Conservation (phyloP, 2,797 vertebrate genomes). For the Natrix natrix region DNA sequence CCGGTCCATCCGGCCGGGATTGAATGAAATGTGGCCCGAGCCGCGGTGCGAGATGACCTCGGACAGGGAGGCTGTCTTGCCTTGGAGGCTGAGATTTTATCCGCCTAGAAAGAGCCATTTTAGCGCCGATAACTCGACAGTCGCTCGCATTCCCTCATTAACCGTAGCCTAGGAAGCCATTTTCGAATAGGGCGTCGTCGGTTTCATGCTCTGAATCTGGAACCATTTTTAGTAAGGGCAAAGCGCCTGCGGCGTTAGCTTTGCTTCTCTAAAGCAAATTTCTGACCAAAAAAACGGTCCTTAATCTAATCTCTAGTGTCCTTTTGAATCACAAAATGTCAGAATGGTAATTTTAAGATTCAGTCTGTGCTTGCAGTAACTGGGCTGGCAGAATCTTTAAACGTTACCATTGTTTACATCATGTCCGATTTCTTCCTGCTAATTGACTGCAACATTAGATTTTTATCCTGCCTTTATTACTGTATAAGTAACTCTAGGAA, state of each 20-base stretch:
- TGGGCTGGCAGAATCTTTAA: background rate
- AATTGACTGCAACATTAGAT: background rate
- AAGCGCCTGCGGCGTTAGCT: background rate
- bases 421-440: background rate
- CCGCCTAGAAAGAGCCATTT: background rate
- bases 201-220: too few relatives aligned
- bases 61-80: too few relatives aligned
- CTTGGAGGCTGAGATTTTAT: background rate
- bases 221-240: background rate
- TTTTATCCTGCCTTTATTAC: background rate
- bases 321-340: background rate
- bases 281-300: background rate
- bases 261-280: background rate
- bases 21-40: background rate
- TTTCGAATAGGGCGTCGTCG: background rate
- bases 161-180: background rate
- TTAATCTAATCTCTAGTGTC: background rate
- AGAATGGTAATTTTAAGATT: background rate
- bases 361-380: background rate
- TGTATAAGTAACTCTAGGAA: too few relatives aligned
- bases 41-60: too few relatives aligned
- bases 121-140: background rate
- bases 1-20: background rate
- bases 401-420: background rate
- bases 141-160: background rate